Evolutionary conservation across 2,113 vertebrate species (phyloP).

Genomic region (Psilopogon haemacephalus): DNA sequence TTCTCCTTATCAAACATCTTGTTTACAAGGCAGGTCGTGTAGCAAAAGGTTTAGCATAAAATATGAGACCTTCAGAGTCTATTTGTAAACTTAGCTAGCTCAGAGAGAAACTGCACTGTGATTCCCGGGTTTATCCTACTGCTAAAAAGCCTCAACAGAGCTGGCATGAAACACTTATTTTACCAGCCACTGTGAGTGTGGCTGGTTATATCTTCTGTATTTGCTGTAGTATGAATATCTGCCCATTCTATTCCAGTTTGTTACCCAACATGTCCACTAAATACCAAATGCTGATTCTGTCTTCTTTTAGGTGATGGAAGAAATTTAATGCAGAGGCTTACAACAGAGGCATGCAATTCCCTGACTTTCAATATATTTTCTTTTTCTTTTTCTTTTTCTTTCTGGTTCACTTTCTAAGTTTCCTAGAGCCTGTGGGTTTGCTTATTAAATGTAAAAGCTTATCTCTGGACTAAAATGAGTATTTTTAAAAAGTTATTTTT

Average conservation of each 20-base stretch:
- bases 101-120: neutral
- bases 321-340: neutral
- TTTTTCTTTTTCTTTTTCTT: neutral
- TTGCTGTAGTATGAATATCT: neutral
- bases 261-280: neutral
- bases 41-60: neutral
- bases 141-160: neutral
- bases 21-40: neutral
- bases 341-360: neutral
- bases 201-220: neutral
- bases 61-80: neutral
- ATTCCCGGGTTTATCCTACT: neutral
- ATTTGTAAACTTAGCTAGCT: neutral
- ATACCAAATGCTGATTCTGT: neutral
- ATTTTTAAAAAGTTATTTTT: neutral
- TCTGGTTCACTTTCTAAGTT: neutral
- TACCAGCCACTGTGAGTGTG: neutral
- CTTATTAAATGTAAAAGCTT: neutral
- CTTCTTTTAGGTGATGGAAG: neutral
- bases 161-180: neutral
- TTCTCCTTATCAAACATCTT: neutral
- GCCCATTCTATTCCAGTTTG: neutral
- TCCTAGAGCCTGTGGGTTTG: neutral
- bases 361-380: neutral
- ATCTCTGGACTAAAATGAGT: neutral